These are phyloP conservation scores for Epiblema foenella DNA, from an alignment of 2,888 invertebrate species.

Conservation along the genomic window DNA sequence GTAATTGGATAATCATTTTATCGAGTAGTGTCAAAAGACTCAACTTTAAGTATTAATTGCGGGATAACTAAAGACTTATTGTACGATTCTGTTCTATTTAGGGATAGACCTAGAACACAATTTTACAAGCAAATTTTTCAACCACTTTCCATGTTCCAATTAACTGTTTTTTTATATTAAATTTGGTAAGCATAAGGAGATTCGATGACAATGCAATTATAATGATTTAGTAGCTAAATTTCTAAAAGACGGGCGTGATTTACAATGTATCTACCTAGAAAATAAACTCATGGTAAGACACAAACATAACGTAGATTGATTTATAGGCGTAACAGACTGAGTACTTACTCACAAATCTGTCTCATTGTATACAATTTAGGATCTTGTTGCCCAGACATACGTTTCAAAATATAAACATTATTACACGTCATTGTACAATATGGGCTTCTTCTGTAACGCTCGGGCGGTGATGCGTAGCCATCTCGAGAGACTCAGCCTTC, in stretches of 20 bases:
- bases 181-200: too few relatives aligned
- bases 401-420: conserved; percentile 43
- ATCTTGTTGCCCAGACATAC: conserved; percentile 15
- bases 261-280: too few relatives aligned
- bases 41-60: too few relatives aligned
- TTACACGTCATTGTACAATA: conserved; percentile 57
- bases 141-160: too few relatives aligned
- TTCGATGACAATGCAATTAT: too few relatives aligned
- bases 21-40: neutral
- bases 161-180: too few relatives aligned
- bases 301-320: conserved; percentile 26
- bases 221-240: too few relatives aligned
- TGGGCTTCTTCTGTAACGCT: conserved; percentile 73
- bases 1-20: neutral
- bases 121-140: too few relatives aligned
- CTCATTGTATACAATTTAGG: conserved; percentile 17
- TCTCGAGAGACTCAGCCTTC: conserved; percentile 64
- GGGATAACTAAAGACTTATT: too few relatives aligned
- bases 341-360: conserved; percentile 8
- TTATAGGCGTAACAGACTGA: conserved; percentile 28
- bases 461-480: conserved; percentile 68
- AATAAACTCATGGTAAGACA: neutral
- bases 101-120: too few relatives aligned
- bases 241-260: too few relatives aligned
- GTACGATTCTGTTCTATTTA: too few relatives aligned